Evolutionary conservation across 1,140 invertebrate species (phyloP).

Genomic region (Brachionus manjavacas): DNA sequence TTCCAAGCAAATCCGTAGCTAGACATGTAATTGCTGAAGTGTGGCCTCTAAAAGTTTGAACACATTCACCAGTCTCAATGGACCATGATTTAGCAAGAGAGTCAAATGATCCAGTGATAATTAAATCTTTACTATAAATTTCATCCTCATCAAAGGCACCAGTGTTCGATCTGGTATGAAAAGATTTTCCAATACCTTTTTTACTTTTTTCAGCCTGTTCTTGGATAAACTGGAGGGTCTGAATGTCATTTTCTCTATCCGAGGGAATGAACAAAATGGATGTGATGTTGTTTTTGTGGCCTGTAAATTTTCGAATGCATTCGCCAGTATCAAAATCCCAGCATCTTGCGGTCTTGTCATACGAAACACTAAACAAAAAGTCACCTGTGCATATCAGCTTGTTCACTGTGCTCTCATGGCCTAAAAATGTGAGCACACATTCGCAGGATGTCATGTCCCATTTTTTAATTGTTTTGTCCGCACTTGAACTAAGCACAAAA

Average conservation of each 20-base stretch:
- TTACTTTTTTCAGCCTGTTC: conserved; percentile 4
- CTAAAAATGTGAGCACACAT: conserved; percentile 57
- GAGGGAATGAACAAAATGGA: conserved; percentile 60
- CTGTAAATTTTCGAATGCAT: conserved; percentile 56
- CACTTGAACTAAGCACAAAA: conserved; percentile 60
- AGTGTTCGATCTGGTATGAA: conserved; percentile 44
- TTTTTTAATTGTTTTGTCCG: conserved; percentile 61
- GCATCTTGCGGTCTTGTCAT: conserved; percentile 60
- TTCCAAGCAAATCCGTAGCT: conserved; percentile 55
- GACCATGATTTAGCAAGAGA: conserved; percentile 60
- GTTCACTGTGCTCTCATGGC: conserved; percentile 60
- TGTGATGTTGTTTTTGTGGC: conserved; percentile 61
- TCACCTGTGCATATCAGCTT: conserved; percentile 61
- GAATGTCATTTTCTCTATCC: conserved; percentile 46
- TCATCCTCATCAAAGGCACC: not conserved
- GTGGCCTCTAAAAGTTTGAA: conserved; percentile 59
- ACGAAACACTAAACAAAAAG: conserved; percentile 61
- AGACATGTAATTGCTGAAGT: conserved; percentile 59
- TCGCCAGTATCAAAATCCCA: conserved; percentile 61
- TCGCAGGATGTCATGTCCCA: conserved; percentile 61
- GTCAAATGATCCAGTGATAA: conserved; percentile 61
- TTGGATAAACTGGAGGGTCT: conserved; percentile 39
- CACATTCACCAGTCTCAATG: conserved; percentile 57
- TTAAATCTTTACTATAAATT: conserved; percentile 52
- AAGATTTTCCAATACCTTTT: not conserved